Conservation (phyloP, 2,113 vertebrate genomes). For the Callipepla californica region DNA sequence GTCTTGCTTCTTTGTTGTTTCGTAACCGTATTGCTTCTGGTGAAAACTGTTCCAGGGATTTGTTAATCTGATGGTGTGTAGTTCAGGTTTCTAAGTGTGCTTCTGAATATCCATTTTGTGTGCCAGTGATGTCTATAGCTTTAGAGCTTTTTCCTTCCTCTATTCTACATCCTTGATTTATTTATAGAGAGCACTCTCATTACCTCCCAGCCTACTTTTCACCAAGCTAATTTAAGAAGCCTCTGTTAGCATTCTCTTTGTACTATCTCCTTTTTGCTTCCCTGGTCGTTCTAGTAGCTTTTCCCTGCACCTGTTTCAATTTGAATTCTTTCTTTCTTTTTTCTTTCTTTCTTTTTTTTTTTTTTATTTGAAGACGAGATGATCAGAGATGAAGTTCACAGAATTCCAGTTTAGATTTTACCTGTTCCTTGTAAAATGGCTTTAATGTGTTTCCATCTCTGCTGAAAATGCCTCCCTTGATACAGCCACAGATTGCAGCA, state of each 20-base stretch:
- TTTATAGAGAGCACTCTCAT: not conserved
- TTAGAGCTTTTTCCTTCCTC: not conserved
- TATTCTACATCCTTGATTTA: not conserved
- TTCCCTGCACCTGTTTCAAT: not conserved
- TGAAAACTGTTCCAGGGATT: not conserved
- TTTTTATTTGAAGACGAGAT: not conserved
- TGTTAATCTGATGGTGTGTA: not conserved
- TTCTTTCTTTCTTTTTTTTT: not conserved
- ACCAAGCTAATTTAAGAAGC: not conserved
- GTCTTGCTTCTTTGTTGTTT: not conserved
- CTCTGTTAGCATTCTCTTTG: not conserved
- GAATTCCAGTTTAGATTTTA: not conserved
- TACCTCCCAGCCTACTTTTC: slow-evolving; percentile 14
- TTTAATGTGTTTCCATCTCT: not conserved
- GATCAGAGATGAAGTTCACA: not conserved
- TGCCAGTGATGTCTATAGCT: not conserved
- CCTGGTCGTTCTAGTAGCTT: not conserved
- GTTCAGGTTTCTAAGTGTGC: not conserved
- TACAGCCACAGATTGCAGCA: not conserved
- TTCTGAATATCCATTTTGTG: not conserved
- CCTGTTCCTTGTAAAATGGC: not conserved
- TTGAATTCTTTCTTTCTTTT: not conserved
- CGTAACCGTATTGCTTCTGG: not conserved
- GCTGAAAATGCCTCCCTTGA: not conserved
- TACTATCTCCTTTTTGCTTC: not conserved